Base-by-base conservation (phyloP, 2,888 invertebrate genomes). In the Phortica okadai region DNA sequence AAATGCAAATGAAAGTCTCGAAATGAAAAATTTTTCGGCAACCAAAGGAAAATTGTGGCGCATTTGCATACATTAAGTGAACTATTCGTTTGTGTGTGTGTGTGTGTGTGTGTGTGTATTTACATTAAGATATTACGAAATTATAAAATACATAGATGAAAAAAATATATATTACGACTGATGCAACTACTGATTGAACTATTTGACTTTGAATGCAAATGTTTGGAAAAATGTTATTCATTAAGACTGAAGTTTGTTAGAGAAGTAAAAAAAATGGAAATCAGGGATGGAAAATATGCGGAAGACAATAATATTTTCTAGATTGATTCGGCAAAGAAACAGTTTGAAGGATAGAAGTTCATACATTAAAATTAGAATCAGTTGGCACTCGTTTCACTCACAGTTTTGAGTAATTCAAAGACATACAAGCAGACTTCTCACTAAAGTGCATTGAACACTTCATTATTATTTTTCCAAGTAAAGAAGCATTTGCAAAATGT, bases 61-160 rank as follows among this genome's bases (percentile, higher is more conserved):
- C 69, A 69, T 69, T 69, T 69, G 25, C 69, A 69, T 45, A 69
- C 41, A 21, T 45, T 45, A 16, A 45, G 25, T 69, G 69, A 69
- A 21, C 11, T 69, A 44, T 69, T 69, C 25, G 10, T 0, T 56
- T 64, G 11, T 56, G 56, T 66, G 66, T 41, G 4, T 14, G 7
- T 56, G 56, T 66, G 66, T 41, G 4, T 14, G 7, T 66, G 14
- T 16, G n/a, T 21, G 42, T 66, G 41, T 42, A 69, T 25, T 62
- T 62, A 16, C 21, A 16, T 56, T 14, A 16, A 25, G 16, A 11
- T 11, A 62, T 62, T 62, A 62, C 21, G 21, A 62, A 62, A 62
- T 62, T 25, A 16, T 62, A 21, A 21, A 21, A 21, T 62, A 11
- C 8, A 62, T 50, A 50, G 50, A 11, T 14, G 50, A 50, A 14